Conservation (phyloP, 2,113 vertebrate genomes). For the Eudyptes chrysolophus region DNA sequence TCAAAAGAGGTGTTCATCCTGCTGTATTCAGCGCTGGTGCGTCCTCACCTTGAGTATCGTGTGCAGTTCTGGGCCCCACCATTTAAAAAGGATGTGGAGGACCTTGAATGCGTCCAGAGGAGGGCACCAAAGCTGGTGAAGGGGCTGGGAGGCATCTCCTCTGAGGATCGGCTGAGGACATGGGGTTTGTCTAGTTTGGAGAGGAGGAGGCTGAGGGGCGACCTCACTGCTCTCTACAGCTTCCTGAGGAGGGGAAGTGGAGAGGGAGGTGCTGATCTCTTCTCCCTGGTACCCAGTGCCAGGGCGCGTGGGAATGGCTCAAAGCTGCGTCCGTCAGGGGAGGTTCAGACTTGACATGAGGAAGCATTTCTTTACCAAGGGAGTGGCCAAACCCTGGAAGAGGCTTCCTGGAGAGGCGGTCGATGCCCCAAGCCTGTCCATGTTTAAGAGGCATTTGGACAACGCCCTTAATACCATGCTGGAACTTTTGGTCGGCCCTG, state of each 20-base stretch:
- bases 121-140: no score
- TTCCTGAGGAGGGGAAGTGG: background rate
- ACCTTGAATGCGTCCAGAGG: no score
- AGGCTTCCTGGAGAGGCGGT: background rate
- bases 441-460: background rate
- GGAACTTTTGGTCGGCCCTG: background rate
- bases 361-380: background rate
- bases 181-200: no score
- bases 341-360: rapidly evolving
- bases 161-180: no score
- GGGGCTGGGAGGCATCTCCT: no score
- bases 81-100: no score
- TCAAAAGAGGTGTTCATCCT: no score
- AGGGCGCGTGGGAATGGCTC: background rate
- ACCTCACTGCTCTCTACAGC: background rate
- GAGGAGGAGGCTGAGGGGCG: no score
- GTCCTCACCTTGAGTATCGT: no score
- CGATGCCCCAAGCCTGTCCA: rapidly evolving
- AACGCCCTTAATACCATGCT: background rate
- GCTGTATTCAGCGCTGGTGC: no score
- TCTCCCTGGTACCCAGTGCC: background rate
- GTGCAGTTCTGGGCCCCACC: background rate
- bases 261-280: background rate
- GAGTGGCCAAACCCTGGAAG: no score
- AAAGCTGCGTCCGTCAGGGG: rapidly evolving